These are phyloP conservation scores for Odontesthes bonariensis DNA, from an alignment of 2,113 vertebrate species.

Conservation along the genomic window DNA sequence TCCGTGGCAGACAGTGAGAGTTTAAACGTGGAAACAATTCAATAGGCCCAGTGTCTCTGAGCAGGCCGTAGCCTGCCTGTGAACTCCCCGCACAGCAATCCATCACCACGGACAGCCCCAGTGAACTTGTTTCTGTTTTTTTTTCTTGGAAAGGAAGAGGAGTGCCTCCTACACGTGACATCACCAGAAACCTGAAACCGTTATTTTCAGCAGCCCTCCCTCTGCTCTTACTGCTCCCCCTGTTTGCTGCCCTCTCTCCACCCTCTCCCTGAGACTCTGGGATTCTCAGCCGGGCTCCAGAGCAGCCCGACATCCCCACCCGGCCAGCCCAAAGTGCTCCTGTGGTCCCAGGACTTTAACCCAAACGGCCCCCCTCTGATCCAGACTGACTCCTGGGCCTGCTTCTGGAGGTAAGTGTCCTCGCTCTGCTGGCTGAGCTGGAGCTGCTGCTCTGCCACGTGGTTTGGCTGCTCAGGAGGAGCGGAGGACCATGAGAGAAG, in stretches of 20 bases:
- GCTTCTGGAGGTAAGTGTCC: constrained; percentile 57
- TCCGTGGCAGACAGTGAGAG: background rate
- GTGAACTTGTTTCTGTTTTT: constrained; percentile 34
- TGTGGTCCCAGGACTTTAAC: constrained; percentile 30
- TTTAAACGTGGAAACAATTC: constrained; percentile 22
- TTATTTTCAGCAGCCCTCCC: constrained; percentile 64
- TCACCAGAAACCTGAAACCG: constrained; percentile 81
- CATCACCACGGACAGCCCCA: constrained; percentile 25
- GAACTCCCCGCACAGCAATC: constrained; percentile 16
- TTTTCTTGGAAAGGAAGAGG: constrained; percentile 57
- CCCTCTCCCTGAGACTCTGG: constrained; percentile 39
- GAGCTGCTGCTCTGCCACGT: constrained; percentile 46
- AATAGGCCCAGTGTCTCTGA: constrained; percentile 11
- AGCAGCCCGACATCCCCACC: constrained; percentile 24
- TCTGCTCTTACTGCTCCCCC: constrained; percentile 50
- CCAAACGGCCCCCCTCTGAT: constrained; percentile 4
- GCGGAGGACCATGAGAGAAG: constrained; percentile 15
- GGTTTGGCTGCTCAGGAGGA: constrained; percentile 32
- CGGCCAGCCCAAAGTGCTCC: constrained; percentile 6
- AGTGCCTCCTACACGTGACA: constrained; percentile 74
- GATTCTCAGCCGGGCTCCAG: constrained; percentile 49
- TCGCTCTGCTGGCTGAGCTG: constrained; percentile 23
- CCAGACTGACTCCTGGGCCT: constrained; percentile 14
- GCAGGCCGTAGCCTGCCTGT: background rate
- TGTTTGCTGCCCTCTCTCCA: constrained; percentile 67